A percentile compares a stretch with the other conserved stretches of the same genome.
phyloP scores from a whole-genome alignment of 2,888 invertebrate species.

The Dexiosoma caninum region DNA sequence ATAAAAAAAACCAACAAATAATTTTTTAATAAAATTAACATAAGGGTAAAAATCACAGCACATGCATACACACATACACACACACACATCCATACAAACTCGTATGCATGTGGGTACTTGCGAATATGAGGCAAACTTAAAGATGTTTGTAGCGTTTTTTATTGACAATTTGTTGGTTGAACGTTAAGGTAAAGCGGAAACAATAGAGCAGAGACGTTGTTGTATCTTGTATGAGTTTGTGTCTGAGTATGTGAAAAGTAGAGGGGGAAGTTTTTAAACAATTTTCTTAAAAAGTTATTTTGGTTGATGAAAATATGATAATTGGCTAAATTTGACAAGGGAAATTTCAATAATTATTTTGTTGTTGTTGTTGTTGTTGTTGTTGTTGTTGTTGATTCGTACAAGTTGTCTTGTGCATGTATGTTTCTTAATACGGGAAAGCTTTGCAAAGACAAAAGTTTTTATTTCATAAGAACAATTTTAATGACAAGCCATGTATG shows the following conservation, averaged over 20 bases:
- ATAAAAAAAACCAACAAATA: slow-evolving; percentile 64
- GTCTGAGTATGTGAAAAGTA: neutral
- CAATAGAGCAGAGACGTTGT: slow-evolving; percentile 15
- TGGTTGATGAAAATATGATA: slow-evolving; percentile 76
- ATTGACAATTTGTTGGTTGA: slow-evolving; percentile 44
- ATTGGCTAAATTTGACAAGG: slow-evolving; percentile 77
- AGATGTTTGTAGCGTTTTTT: slow-evolving; percentile 39
- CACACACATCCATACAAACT: too few relatives aligned
- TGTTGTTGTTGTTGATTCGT: too few relatives aligned
- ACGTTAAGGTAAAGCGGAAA: slow-evolving; percentile 14
- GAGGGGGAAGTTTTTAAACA: slow-evolving; percentile 52
- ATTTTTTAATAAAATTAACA: slow-evolving; percentile 76
- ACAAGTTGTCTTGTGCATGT: neutral
- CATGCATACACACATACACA: neutral
- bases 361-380: too few relatives aligned
- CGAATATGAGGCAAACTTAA: slow-evolving; percentile 6
- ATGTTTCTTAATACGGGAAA: too few relatives aligned
- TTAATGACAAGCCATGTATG: slow-evolving; percentile 69
- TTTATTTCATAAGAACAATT: slow-evolving; percentile 67
- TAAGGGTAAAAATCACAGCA: slow-evolving; percentile 66
- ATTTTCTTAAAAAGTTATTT: slow-evolving; percentile 47
- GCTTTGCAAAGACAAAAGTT: slow-evolving; percentile 69
- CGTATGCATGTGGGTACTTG: too few relatives aligned
- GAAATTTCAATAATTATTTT: slow-evolving; percentile 69
- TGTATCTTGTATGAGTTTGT: neutral